Conservation (phyloP, 2,113 vertebrate genomes). For the Ascaphus truei region DNA sequence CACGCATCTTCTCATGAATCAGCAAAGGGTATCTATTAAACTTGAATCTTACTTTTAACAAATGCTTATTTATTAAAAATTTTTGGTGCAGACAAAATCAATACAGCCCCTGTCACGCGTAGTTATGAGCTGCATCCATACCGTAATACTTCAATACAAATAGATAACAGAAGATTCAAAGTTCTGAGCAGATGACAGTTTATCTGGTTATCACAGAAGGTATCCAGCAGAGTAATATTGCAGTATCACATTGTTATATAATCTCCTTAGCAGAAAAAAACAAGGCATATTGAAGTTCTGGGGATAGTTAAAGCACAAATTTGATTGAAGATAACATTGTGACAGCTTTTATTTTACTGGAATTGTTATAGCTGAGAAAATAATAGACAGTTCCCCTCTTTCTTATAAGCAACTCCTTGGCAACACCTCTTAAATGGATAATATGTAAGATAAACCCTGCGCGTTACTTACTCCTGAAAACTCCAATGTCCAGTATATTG, state of each 20-base stretch:
- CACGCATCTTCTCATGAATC: background rate
- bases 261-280: background rate
- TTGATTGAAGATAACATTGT: no score
- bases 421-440: no score
- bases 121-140: background rate
- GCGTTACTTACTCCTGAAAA: no score
- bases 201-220: constrained; percentile 7
- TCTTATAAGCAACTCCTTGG: no score
- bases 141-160: background rate
- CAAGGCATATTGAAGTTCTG: background rate
- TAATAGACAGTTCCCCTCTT: no score
- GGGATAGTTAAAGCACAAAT: background rate
- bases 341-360: no score
- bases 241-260: background rate
- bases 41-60: background rate
- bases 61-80: constrained; percentile 13
- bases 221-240: background rate
- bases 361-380: no score
- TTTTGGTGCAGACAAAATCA: constrained; percentile 1
- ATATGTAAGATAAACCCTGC: no score
- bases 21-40: background rate
- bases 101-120: background rate
- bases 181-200: background rate
- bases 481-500: no score
- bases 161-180: background rate